A percentile compares a stretch with the other conserved stretches of the same genome.
phyloP scores from a whole-genome alignment of 2,888 invertebrate genomes.

The Chloromyia formosa region DNA sequence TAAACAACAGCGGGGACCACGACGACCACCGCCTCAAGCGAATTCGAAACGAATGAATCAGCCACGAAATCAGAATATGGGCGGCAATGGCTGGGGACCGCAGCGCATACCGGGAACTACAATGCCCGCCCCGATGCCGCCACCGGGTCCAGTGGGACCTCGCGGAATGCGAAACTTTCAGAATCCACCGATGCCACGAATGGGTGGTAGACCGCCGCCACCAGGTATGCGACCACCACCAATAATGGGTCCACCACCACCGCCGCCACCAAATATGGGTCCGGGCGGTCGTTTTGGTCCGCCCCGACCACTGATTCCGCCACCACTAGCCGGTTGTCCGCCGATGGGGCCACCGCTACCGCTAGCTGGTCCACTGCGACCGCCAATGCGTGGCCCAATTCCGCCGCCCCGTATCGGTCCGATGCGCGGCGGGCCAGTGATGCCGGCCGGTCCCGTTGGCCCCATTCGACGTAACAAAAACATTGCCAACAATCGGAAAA shows the following conservation, averaged over 20 bases:
- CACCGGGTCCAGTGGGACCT: constrained; percentile 30
- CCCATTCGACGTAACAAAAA: constrained; percentile 47
- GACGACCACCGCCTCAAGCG: constrained; percentile 6
- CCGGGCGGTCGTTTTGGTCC: constrained; percentile 44
- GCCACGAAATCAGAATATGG: constrained; percentile 39
- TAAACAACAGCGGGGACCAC: constrained; percentile 22
- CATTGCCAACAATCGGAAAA: constrained; percentile 41
- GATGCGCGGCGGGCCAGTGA: neutral
- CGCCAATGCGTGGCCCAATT: constrained; percentile 42
- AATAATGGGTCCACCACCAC: constrained; percentile 58
- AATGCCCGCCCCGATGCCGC: constrained; percentile 11
- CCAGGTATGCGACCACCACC: constrained; percentile 54
- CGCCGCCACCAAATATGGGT: constrained; percentile 41
- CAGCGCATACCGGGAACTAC: constrained; percentile 46
- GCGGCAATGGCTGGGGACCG: constrained; percentile 47
- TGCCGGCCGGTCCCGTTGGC: constrained; percentile 16
- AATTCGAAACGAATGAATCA: constrained; percentile 32
- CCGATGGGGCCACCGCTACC: constrained; percentile 42
- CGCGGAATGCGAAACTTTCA: constrained; percentile 51
- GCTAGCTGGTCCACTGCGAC: constrained; percentile 31
- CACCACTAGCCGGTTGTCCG: constrained; percentile 48
- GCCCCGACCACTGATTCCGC: constrained; percentile 48
- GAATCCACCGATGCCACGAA: constrained; percentile 52
- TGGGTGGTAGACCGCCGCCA: constrained; percentile 51
- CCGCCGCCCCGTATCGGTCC: constrained; percentile 1